phyloP scores from a whole-genome alignment of 2,888 invertebrate species.

The Gerris lacustris region DNA sequence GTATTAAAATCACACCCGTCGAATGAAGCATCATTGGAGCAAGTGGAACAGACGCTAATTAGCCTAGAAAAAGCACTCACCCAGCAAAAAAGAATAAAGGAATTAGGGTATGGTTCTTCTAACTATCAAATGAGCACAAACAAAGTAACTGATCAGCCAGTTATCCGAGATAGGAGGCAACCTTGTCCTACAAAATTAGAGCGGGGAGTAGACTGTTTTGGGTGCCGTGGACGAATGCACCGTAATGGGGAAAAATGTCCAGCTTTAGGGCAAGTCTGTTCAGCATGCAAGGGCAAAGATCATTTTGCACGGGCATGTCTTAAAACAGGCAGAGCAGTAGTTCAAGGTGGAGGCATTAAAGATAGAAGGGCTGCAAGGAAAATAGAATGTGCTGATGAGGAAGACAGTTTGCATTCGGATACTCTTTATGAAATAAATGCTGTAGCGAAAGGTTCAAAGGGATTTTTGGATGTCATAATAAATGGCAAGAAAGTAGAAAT shows the following conservation, averaged over 20 bases:
- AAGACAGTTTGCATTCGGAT: background rate
- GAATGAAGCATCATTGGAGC: constrained; percentile 3
- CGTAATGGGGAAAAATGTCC: constrained; percentile 3
- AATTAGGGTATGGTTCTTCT: no score
- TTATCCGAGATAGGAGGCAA: background rate
- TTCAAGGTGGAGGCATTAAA: background rate
- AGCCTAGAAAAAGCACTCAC: background rate
- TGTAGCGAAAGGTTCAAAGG: background rate
- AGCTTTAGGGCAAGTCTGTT: background rate
- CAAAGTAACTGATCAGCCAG: background rate
- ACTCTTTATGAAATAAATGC: background rate
- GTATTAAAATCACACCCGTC: background rate
- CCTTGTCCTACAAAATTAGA: background rate
- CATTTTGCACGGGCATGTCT: constrained; percentile 9
- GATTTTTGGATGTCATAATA: constrained; percentile 2
- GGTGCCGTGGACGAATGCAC: background rate
- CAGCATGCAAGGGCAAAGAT: background rate
- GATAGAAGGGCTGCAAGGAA: background rate
- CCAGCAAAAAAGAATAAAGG: no score
- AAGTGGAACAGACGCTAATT: background rate
- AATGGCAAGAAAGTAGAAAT: constrained; percentile 8
- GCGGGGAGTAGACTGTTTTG: background rate
- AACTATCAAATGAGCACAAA: background rate
- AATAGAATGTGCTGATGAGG: background rate
- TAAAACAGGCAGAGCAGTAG: background rate